A percentile compares a stretch with the other conserved stretches of the same genome.
phyloP scores from a whole-genome alignment of 1,140 invertebrate species.

The Formica exsecta region DNA sequence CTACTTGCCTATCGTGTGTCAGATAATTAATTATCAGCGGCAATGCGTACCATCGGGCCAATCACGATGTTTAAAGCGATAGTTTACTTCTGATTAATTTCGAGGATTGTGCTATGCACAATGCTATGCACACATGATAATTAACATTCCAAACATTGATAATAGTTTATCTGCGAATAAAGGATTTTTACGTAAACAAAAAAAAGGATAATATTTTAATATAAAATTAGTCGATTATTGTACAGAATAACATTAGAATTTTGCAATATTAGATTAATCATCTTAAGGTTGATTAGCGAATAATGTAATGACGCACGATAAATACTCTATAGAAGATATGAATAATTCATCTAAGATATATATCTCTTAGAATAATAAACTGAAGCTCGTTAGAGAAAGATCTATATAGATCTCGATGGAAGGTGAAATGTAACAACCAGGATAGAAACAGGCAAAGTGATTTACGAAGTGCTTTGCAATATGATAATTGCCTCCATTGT shows the following conservation, averaged over 20 bases:
- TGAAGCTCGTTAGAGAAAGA: constrained; percentile 29
- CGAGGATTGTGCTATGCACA: not conserved
- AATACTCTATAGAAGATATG: not conserved
- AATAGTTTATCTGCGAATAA: not conserved
- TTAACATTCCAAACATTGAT: not conserved
- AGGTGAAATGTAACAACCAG: constrained; percentile 8
- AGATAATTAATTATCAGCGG: constrained; percentile 51
- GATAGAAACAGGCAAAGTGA: constrained; percentile 14
- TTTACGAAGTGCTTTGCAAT: constrained; percentile 1
- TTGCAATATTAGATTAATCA: not conserved
- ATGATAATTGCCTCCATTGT: constrained; percentile 40
- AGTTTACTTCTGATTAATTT: constrained; percentile 26
- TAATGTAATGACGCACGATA: constrained; percentile 10
- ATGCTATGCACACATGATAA: not conserved
- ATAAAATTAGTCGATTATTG: not conserved
- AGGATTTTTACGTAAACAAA: not conserved
- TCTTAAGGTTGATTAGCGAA: not conserved
- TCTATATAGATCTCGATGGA: constrained; percentile 8
- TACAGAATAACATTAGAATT: constrained; percentile 7
- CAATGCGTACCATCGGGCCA: not conserved
- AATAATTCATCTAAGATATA: constrained; percentile 16
- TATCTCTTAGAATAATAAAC: constrained; percentile 30
- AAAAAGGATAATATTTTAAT: not conserved
- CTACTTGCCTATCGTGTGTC: constrained; percentile 49
- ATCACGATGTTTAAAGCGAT: constrained; percentile 3